Evolutionary conservation across 2,113 vertebrate species (phyloP).

Genomic region (Ornithorhynchus anatinus): DNA sequence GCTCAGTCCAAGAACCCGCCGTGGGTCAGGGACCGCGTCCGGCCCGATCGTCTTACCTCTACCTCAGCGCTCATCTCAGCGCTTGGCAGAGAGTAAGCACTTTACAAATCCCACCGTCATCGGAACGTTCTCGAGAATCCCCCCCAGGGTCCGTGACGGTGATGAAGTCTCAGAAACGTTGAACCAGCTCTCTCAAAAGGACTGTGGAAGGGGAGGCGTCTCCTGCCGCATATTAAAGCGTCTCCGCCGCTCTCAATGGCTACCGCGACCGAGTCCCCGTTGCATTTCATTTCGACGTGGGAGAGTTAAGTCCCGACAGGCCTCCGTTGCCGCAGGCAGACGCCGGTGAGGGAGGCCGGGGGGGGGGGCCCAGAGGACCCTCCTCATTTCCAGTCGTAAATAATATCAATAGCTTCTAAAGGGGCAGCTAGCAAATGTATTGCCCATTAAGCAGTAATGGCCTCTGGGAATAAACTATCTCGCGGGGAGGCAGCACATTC

Average conservation of each 20-base stretch:
- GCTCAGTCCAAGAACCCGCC: too few relatives aligned
- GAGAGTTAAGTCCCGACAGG: constrained; percentile 53
- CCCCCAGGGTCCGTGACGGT: background rate
- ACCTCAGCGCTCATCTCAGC: too few relatives aligned
- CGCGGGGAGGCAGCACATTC: background rate
- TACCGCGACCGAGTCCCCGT: constrained; percentile 23
- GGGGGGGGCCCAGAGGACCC: constrained; percentile 43
- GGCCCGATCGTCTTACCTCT: too few relatives aligned
- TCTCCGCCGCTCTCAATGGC: background rate
- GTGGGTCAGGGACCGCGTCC: too few relatives aligned
- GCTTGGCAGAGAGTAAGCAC: too few relatives aligned
- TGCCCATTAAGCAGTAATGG: constrained; percentile 27
- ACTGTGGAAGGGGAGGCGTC: background rate
- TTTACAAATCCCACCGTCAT: background rate
- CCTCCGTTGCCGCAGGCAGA: constrained; percentile 43
- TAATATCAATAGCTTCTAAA: constrained; percentile 25
- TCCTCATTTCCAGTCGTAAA: constrained; percentile 39
- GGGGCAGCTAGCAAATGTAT: background rate
- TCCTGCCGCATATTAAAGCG: background rate
- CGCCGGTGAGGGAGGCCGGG: constrained; percentile 31
- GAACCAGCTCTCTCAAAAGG: background rate
- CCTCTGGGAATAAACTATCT: constrained; percentile 9
- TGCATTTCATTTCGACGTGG: constrained; percentile 29
- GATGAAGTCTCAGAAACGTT: background rate
- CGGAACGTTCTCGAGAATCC: background rate